Percentiles rank a stretch among this genome's conserved stretches.
These are phyloP conservation scores for Eupeodes latifasciatus DNA, from an alignment of 2,888 invertebrate species.

Conservation along the genomic window DNA sequence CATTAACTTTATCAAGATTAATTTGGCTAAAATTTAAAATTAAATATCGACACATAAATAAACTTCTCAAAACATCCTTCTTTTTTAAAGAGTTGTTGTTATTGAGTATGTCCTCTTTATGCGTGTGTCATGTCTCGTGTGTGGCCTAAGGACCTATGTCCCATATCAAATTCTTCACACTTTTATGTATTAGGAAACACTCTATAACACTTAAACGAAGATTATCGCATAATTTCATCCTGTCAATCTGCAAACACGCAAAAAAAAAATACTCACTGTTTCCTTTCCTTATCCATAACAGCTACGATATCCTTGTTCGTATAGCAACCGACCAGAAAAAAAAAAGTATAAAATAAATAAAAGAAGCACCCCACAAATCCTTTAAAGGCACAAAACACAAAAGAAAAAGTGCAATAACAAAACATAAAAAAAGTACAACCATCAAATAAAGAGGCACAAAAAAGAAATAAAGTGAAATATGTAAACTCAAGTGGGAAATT, in stretches of 20 bases:
- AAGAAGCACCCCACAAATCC: constrained; percentile 43
- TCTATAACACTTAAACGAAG: constrained; percentile 50
- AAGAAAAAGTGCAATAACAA: constrained; percentile 15
- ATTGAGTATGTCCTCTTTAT: neutral
- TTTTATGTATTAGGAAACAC: constrained; percentile 47
- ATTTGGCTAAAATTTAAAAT: too few relatives aligned
- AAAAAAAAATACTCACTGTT: constrained; percentile 47
- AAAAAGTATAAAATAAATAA: neutral
- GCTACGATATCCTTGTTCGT: too few relatives aligned
- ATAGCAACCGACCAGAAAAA: neutral
- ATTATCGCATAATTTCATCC: constrained; percentile 74
- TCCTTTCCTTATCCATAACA: constrained; percentile 31
- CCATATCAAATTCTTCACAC: constrained; percentile 40
- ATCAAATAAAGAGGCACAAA: constrained; percentile 16
- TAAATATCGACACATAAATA: neutral
- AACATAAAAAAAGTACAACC: constrained; percentile 35
- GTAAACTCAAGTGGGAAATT: constrained; percentile 74
- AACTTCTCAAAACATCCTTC: neutral
- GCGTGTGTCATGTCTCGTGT: neutral
- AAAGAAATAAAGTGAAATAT: constrained; percentile 37
- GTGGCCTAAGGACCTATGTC: constrained; percentile 9
- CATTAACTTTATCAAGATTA: too few relatives aligned
- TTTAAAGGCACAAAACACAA: constrained; percentile 29
- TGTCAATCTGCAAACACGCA: constrained; percentile 58
- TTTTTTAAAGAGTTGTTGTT: too few relatives aligned